Base-by-base conservation (phyloP, 2,113 vertebrate genomes). In the Carollia perspicillata region DNA sequence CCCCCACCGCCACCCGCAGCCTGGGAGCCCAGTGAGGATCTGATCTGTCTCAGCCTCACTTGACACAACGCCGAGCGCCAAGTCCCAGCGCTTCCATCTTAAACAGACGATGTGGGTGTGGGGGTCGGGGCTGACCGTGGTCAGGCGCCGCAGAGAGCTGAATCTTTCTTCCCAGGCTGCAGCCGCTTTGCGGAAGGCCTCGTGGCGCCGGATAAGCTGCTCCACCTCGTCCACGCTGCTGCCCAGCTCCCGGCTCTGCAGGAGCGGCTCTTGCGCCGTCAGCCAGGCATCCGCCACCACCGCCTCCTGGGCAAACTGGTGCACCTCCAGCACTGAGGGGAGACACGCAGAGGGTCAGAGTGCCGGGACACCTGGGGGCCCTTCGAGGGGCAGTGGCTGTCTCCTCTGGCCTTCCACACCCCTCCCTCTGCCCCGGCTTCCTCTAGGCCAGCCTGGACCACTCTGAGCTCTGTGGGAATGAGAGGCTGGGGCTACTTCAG, bases 301-400 rank as follows among this genome's bases (percentile, higher is more conserved):
- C 0, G 99, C 99, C 96, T 99, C 99, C 98, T 99, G 99, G 17
- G 99, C 99, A 37, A 99, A 99, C 98, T 99, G 99, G 95, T 99
- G 99, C 7, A 99, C 99, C 97, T 99, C 99, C 97, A 99, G 96
- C 99, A 99, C 99, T 99, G 97, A 44, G 63, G 37, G 84, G 37
- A 78, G 63, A 87, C 44, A 28, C 1, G n/a, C 0, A 2, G 26
- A 2, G 26, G 37, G 30, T 75, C 4, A 92, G 80, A 60, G 80
- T 0, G 42, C 58, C 51, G 60, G 81, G 7, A 47, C 28, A 22
- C 49, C 58, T 12, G 6, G 8, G 66, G 22, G 12, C 60, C 53
- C 60, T 55, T 9, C 55, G 11, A 4, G 3, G 72, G 42, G n/a
- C 37, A 51, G 8, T 5, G 12, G 78, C 86, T 87, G 8, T 69